phyloP scores from a whole-genome alignment of 2,113 vertebrate species.

The Atractosteus spatula region DNA sequence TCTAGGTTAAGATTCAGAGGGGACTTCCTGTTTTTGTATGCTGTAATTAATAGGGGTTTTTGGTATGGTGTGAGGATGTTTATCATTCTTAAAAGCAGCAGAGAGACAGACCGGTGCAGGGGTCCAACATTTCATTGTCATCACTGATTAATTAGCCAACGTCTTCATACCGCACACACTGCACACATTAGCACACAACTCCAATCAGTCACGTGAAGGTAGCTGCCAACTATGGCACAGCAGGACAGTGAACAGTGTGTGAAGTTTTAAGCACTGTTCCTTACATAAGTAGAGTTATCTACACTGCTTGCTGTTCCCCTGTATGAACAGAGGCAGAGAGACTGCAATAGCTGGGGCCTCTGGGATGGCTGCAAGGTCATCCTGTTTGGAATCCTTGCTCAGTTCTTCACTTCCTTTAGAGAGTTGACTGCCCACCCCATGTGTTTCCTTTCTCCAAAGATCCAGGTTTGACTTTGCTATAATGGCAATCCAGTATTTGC shows the following conservation, averaged over 20 bases:
- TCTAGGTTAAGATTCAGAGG: background rate
- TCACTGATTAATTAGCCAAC: slow-evolving; percentile 5
- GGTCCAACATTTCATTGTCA: background rate
- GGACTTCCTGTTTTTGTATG: background rate
- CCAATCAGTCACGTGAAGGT: background rate
- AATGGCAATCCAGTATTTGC: no score
- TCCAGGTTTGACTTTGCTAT: background rate
- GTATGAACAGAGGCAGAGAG: background rate
- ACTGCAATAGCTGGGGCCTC: background rate
- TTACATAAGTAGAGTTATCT: background rate
- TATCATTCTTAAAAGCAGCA: slow-evolving; percentile 8
- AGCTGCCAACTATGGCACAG: background rate
- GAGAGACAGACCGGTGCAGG: slow-evolving; percentile 1
- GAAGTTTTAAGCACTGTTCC: background rate
- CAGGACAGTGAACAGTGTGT: background rate
- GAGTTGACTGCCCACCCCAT: background rate
- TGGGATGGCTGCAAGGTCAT: background rate
- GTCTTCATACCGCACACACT: background rate
- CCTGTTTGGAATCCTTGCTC: background rate
- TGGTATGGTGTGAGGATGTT: background rate
- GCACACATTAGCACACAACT: background rate
- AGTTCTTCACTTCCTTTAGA: background rate
- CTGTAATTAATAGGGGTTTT: slow-evolving; percentile 11
- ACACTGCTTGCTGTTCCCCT: background rate
- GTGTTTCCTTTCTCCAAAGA: background rate